Conservation (phyloP, 2,888 invertebrate species). For the Philopedon plagiatum region DNA sequence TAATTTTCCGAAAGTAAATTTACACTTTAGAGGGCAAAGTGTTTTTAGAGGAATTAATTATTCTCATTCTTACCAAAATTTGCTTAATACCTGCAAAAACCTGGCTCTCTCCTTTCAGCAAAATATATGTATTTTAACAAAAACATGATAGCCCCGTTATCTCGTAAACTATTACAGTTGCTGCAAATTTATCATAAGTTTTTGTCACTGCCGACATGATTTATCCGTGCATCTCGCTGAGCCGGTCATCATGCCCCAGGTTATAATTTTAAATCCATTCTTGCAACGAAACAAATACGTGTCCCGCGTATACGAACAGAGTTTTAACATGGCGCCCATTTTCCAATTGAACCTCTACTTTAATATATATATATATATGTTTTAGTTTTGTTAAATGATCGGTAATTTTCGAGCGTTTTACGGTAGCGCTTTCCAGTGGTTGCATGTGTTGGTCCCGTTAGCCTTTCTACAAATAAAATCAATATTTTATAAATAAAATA, state of each 20-base stretch:
- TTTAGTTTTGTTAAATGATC: slow-evolving; percentile 6
- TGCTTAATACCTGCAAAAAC: too few species aligned
- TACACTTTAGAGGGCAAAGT: too few species aligned
- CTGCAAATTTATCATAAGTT: background rate
- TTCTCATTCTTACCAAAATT: too few species aligned
- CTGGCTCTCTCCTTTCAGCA: too few species aligned
- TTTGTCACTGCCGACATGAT: background rate
- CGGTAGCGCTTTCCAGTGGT: background rate
- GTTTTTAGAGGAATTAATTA: too few species aligned
- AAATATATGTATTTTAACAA: too few species aligned
- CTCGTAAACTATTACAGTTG: background rate
- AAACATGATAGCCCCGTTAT: too few species aligned
- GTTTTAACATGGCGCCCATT: background rate
- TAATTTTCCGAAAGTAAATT: background rate
- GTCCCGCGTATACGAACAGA: slow-evolving; percentile 2
- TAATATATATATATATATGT: too few species aligned
- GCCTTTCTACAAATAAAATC: background rate
- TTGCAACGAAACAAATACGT: too few species aligned
- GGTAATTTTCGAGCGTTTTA: background rate
- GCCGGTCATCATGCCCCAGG: background rate
- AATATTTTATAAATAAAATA: background rate
- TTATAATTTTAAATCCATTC: too few species aligned
- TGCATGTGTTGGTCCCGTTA: background rate
- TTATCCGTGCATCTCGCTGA: too few species aligned
- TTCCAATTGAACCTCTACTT: slow-evolving; percentile 7